These are phyloP conservation scores for Psilopogon haemacephalus DNA, from an alignment of 2,113 vertebrate species.

Conservation along the genomic window DNA sequence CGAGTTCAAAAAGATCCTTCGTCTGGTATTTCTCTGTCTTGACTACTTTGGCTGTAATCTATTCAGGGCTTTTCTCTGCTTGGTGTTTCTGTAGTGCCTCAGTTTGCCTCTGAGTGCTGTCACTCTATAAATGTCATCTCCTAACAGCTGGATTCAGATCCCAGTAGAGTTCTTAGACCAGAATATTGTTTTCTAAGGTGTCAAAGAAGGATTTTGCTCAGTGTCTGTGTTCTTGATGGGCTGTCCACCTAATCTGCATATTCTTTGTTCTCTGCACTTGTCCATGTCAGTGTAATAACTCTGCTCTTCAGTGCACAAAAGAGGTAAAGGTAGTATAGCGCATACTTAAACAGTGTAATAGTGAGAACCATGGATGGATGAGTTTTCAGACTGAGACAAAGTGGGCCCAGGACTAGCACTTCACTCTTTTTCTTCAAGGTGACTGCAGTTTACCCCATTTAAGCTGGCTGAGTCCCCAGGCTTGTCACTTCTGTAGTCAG, in stretches of 20 bases:
- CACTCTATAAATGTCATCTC: background rate
- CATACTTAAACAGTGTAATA: background rate
- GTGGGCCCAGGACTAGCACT: background rate
- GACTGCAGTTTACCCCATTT: background rate
- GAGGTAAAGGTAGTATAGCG: background rate
- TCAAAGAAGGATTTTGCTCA: background rate
- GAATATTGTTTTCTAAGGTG: background rate
- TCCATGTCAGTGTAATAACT: background rate
- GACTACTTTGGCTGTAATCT: background rate
- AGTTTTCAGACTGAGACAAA: background rate
- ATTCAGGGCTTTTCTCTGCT: background rate
- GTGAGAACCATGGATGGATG: rapidly evolving
- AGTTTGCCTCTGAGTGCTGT: background rate
- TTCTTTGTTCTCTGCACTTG: background rate
- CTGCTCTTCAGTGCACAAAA: background rate
- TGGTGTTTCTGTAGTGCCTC: background rate
- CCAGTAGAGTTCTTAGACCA: background rate
- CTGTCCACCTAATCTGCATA: background rate
- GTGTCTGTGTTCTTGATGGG: background rate
- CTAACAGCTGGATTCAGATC: background rate
- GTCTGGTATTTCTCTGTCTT: background rate
- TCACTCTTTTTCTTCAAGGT: background rate
- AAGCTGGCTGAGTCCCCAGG: background rate
- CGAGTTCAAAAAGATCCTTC: background rate
- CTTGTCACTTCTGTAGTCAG: background rate